A percentile compares a stretch with the other conserved stretches of the same genome.
These are phyloP conservation scores for Hylaea fasciaria DNA, from an alignment of 2,888 invertebrate genomes.

Conservation along the genomic window DNA sequence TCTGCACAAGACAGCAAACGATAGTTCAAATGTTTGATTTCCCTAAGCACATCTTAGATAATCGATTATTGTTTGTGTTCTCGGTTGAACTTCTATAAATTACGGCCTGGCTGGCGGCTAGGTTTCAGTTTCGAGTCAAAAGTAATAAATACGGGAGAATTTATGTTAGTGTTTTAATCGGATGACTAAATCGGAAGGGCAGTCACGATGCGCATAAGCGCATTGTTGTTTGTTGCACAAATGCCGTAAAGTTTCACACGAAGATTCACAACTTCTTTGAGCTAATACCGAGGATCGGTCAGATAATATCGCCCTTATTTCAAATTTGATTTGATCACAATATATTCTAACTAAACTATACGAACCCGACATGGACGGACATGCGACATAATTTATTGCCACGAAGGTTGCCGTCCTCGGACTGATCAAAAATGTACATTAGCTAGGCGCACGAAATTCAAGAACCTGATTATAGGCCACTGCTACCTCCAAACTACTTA, in stretches of 20 bases:
- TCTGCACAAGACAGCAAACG: background rate
- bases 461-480: constrained; percentile 1
- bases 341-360: background rate
- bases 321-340: background rate
- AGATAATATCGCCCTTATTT: background rate
- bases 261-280: constrained; percentile 46
- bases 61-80: constrained; percentile 46
- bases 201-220: constrained; percentile 77
- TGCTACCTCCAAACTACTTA: too few species aligned
- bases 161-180: constrained; percentile 80
- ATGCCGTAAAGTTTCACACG: constrained; percentile 67
- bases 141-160: constrained; percentile 77
- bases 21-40: constrained; percentile 4
- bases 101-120: constrained; percentile 34
- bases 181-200: constrained; percentile 69
- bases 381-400: constrained; percentile 10
- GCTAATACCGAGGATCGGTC: constrained; percentile 2
- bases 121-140: constrained; percentile 60
- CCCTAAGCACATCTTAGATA: constrained; percentile 39
- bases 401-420: constrained; percentile 18
- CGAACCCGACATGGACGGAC: constrained; percentile 3
- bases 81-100: constrained; percentile 47
- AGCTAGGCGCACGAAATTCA: constrained; percentile 4
- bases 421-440: constrained; percentile 13
- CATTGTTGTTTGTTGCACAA: constrained; percentile 71